phyloP scores from a whole-genome alignment of 2,113 vertebrate genomes.

The Calyptomena viridis region DNA sequence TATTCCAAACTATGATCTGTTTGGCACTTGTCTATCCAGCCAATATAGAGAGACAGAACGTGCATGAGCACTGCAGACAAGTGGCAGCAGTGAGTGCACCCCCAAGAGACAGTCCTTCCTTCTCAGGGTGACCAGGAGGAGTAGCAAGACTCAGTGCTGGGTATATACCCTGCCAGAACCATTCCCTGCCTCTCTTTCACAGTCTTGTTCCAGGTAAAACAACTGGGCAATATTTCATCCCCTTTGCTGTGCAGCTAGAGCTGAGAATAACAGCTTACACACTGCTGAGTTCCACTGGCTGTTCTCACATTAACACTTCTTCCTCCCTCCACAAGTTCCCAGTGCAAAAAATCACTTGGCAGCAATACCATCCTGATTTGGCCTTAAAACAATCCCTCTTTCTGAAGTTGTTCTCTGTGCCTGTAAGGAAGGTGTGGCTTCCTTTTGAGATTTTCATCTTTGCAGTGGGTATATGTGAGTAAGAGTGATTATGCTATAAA shows the following conservation, averaged over 20 bases:
- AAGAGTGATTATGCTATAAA: not conserved
- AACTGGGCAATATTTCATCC: not conserved
- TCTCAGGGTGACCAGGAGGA: not conserved
- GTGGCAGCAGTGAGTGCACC: rapidly evolving
- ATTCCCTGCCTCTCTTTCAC: not conserved
- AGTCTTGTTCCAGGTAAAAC: not conserved
- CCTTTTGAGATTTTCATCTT: not conserved
- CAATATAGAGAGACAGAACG: rapidly evolving
- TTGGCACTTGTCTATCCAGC: not conserved
- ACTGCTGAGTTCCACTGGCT: not conserved
- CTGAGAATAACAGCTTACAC: not conserved
- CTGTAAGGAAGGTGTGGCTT: not conserved
- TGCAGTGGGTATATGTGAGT: not conserved
- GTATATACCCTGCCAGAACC: not conserved
- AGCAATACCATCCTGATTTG: not conserved
- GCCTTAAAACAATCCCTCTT: conserved; percentile 5
- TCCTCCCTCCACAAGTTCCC: not conserved
- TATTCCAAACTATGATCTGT: not conserved
- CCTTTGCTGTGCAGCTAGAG: not conserved
- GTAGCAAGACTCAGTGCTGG: not conserved
- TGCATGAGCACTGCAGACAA: not conserved
- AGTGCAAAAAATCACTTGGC: conserved; percentile 17
- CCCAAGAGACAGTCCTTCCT: not conserved
- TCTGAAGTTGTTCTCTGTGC: not conserved
- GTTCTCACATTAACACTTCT: conserved; percentile 26